phyloP scores from a whole-genome alignment of 2,113 vertebrate species.

The Paramormyrops kingsleyae region DNA sequence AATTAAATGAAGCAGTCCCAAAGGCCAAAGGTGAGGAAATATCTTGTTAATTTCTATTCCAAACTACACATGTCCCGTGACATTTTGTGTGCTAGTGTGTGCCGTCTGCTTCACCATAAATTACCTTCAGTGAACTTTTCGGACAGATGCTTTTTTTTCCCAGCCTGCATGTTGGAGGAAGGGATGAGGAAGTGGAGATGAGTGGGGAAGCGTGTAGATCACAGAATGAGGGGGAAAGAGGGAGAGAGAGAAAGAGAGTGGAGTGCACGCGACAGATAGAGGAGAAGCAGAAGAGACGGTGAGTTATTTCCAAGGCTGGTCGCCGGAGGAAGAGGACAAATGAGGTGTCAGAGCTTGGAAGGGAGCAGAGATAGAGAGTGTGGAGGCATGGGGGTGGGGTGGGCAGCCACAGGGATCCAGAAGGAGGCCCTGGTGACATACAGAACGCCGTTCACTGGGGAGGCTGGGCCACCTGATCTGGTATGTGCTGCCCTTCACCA shows the following conservation, averaged over 20 bases:
- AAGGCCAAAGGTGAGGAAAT: background rate
- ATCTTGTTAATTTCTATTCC: background rate
- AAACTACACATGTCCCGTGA: background rate
- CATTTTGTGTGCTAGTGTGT: background rate
- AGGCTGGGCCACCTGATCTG: background rate
- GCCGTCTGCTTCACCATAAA: background rate
- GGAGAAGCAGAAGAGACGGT: conserved; percentile 8
- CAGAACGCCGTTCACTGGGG: background rate
- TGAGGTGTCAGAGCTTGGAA: conserved; percentile 21
- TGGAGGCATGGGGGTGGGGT: background rate
- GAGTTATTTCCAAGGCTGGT: conserved; percentile 21
- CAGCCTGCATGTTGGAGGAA: background rate
- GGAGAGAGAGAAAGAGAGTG: too few species aligned
- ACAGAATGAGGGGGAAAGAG: background rate
- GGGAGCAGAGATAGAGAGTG: conserved; percentile 4
- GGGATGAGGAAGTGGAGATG: background rate
- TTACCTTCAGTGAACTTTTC: background rate
- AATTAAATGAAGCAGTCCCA: background rate
- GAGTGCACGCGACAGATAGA: background rate
- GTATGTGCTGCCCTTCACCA: background rate
- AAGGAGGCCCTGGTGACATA: background rate
- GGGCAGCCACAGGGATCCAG: background rate
- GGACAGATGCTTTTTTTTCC: background rate
- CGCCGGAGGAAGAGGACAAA: conserved; percentile 14
- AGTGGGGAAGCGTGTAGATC: background rate